These are phyloP conservation scores for Automeris io DNA, from an alignment of 2,888 invertebrate genomes.

Conservation along the genomic window DNA sequence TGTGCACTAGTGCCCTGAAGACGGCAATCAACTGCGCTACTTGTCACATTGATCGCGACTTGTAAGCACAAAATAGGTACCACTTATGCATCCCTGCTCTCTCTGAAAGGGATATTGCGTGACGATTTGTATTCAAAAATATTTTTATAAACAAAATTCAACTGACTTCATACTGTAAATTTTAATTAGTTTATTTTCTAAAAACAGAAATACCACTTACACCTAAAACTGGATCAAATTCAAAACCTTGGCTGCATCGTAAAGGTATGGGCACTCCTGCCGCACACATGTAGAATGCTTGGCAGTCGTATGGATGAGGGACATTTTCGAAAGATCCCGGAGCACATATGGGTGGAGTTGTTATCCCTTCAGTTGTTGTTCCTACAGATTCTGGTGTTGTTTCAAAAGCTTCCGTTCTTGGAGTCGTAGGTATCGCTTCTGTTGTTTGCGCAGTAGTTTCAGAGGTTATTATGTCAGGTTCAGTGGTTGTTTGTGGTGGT, in stretches of 20 bases:
- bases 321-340: constrained; percentile 25
- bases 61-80: too few relatives aligned
- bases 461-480: neutral
- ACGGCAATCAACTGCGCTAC: too few relatives aligned
- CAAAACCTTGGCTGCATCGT: constrained; percentile 24
- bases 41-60: too few relatives aligned
- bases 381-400: constrained; percentile 1
- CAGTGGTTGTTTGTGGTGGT: too few relatives aligned
- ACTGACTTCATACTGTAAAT: too few relatives aligned
- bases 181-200: too few relatives aligned
- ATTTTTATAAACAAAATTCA: too few relatives aligned
- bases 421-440: neutral
- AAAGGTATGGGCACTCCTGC: constrained; percentile 20
- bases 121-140: too few relatives aligned
- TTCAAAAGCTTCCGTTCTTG: neutral
- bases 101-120: too few relatives aligned
- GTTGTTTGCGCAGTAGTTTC: neutral
- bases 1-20: too few relatives aligned
- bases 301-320: constrained; percentile 26
- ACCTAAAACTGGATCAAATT: constrained; percentile 20
- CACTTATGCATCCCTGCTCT: too few relatives aligned
- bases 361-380: constrained; percentile 3
- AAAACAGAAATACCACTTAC: constrained; percentile 16
- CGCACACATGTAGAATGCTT: constrained; percentile 28
- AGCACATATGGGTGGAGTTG: constrained; percentile 17